Evolutionary conservation across 2,888 invertebrate genomes (phyloP), one percentile per base, ranked within the genome.

Genomic region (Ceriagrion tenellum): DNA sequence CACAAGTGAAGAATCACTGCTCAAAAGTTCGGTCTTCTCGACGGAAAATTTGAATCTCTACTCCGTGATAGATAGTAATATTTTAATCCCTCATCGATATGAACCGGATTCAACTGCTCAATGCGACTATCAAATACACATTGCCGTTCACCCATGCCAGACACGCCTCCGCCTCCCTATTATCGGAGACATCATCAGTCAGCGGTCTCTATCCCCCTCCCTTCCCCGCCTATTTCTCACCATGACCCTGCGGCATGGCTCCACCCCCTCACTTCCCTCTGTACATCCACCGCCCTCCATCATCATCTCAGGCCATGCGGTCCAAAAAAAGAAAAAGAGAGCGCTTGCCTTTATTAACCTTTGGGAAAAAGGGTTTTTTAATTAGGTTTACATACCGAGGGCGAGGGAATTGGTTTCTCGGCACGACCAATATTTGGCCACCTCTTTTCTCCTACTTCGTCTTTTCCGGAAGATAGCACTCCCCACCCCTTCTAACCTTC

Each of bases 361-460:
- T 93, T 93, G 93, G 93, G 93, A 93, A 93, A 93, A 93, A 93
- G 93, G 93, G 93, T 93, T 93, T 93, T 93, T 93, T 93, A 93
- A 93, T 93, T 93, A 93, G 93, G 93, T 93, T 93, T 93, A 69
- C 93, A 74, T 93, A 69, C 93, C 74, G 93, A 93, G 69, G 93
- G 93, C 93, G 47, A 93, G 93, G 93, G 93, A 93, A 93, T 93
- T 93, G 93, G 93, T 69, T 93, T 93, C 93, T 93, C 93, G 63
- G 93, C 69, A 93, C 93, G 93, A 93, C 93, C 93, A 93, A 93
- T 93, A 93, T 93, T 93, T 93, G 93, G 69, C 93, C 69, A 93
- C 89, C 89, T 93, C 93, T 93, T 93, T 81, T 47, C 55, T 93
- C 74, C n/a, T n/a, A n/a, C 47, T 93, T 47, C 93, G 40, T 93